Evolutionary conservation across 2,888 invertebrate genomes (phyloP).

Genomic region (Dendrolimus houi): DNA sequence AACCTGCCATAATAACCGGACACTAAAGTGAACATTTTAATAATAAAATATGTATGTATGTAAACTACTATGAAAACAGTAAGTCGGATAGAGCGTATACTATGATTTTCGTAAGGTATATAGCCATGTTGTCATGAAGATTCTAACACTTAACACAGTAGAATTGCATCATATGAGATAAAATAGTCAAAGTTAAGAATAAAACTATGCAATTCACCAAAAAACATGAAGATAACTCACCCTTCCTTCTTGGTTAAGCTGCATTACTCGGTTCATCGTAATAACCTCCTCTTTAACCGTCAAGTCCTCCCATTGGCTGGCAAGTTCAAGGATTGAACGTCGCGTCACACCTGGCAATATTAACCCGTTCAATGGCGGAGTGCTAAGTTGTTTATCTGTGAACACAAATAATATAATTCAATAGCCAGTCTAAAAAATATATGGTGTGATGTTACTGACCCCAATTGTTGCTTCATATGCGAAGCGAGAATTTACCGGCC

Average conservation of each 20-base stretch:
- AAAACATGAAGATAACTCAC: slow-evolving; percentile 73
- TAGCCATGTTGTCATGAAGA: no score
- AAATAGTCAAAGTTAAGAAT: no score
- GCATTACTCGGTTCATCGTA: slow-evolving; percentile 88
- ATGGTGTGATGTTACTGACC: slow-evolving; percentile 51
- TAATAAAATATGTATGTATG: no score
- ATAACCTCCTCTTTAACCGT: slow-evolving; percentile 87
- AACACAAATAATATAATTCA: slow-evolving; percentile 17
- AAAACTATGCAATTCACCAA: background rate
- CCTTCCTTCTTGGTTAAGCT: slow-evolving; percentile 85
- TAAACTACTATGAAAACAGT: no score
- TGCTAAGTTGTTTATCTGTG: slow-evolving; percentile 91
- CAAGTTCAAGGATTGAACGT: slow-evolving; percentile 88
- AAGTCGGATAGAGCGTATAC: no score
- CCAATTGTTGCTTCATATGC: slow-evolving; percentile 57
- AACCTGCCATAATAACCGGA: no score
- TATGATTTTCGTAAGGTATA: no score
- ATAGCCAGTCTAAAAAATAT: background rate
- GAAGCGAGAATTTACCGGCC: slow-evolving; percentile 60
- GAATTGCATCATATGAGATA: no score
- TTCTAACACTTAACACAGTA: no score
- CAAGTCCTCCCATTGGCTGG: slow-evolving; percentile 90
- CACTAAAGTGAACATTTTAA: no score
- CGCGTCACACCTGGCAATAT: slow-evolving; percentile 97
- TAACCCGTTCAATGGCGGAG: slow-evolving; percentile 94